Percentiles rank a stretch among this genome's conserved stretches.
These are phyloP conservation scores for Momotus momota DNA, from an alignment of 2,797 vertebrate genomes.

Conservation along the genomic window DNA sequence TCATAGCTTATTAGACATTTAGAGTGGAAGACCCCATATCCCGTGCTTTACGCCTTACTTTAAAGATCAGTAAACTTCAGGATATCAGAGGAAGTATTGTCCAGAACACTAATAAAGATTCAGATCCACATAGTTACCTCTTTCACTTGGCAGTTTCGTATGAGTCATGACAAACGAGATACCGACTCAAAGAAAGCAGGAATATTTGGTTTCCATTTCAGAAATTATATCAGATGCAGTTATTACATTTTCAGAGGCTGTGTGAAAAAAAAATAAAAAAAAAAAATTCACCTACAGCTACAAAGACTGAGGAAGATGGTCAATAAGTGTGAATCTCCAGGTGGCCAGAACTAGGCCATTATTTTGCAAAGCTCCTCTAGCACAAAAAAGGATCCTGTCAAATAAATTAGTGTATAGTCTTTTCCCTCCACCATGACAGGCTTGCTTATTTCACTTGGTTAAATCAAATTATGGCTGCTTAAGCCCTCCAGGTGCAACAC, in stretches of 20 bases:
- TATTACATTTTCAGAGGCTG: not conserved
- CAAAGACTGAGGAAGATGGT: not conserved
- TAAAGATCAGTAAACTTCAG: not conserved
- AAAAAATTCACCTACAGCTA: not conserved
- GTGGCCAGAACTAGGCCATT: not conserved
- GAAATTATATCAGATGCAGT: not conserved
- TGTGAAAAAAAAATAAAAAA: too few relatives aligned
- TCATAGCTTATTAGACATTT: not conserved
- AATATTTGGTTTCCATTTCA: not conserved
- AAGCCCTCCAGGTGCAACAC: not conserved
- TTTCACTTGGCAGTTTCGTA: fast-evolving
- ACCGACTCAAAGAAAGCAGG: not conserved
- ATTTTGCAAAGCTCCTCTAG: not conserved
- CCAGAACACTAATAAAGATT: not conserved
- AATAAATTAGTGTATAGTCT: not conserved
- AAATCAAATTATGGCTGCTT: not conserved
- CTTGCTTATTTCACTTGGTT: not conserved
- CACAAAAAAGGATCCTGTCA: not conserved
- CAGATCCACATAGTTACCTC: not conserved
- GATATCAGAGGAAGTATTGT: not conserved
- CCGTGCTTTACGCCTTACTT: not conserved
- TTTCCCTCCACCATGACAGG: not conserved
- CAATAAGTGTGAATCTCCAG: not conserved
- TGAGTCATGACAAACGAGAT: not conserved
- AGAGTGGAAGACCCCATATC: not conserved